Percentiles rank a stretch among this genome's conserved stretches.
phyloP scores from a whole-genome alignment of 2,113 vertebrate species.

The Empidonax alnorum region DNA sequence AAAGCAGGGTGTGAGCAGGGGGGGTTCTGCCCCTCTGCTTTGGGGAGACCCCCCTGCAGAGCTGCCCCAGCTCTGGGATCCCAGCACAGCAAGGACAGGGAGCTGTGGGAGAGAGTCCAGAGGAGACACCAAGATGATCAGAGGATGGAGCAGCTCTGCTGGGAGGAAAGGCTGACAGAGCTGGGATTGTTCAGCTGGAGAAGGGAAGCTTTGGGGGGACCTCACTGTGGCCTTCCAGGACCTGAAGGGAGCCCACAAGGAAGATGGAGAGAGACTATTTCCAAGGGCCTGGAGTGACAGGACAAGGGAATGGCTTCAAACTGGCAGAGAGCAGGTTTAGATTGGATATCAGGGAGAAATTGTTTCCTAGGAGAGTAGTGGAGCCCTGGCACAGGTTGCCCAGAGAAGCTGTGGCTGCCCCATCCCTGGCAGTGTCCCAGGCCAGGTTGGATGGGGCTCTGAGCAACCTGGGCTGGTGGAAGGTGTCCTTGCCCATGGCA shows the following conservation, averaged over 20 bases:
- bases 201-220: too few relatives aligned
- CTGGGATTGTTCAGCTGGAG: neutral
- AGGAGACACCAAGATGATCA: neutral
- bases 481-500: neutral
- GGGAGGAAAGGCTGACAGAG: neutral
- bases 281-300: too few relatives aligned
- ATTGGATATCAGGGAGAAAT: accelerated
- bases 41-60: neutral
- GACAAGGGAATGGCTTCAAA: too few relatives aligned
- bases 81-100: neutral
- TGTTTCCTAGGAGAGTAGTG: too few relatives aligned
- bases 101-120: neutral
- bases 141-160: neutral
- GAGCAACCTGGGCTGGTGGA: neutral
- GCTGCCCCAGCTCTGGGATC: neutral
- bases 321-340: accelerated
- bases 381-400: neutral
- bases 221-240: too few relatives aligned
- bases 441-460: accelerated
- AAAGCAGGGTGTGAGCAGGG: neutral
- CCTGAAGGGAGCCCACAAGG: too few relatives aligned
- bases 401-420: neutral
- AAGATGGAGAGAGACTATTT: too few relatives aligned
- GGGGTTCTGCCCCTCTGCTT: neutral
- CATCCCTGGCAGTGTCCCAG: neutral